Evolutionary conservation across 2,113 vertebrate species (phyloP), one percentile per base, ranked within the genome.

Genomic region (Halichoeres trimaculatus): DNA sequence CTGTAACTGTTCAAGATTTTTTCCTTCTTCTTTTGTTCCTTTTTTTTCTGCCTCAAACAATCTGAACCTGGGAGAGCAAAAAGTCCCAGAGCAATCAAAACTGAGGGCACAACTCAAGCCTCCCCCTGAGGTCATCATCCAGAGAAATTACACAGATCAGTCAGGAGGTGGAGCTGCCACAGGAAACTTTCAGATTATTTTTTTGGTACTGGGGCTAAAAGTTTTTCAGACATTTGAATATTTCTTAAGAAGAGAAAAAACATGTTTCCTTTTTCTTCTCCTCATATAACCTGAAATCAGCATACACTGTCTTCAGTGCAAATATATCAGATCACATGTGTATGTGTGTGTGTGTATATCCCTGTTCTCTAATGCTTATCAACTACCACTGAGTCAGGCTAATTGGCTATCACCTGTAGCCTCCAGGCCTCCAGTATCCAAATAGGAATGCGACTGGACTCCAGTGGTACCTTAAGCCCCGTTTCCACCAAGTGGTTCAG

Each of bases 71-170:
- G 40, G 66, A 76, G 57, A 58, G 34, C 16, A 61, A 57, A n/a
- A 76, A 69, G 41, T 80, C 70, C 56, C 76, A 61, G 8, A 65
- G 63, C 48, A 70, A 85, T 73, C 64, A 68, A 45, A 70, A 40
- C 5, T 50, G 41, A 76, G 62, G 53, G 62, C 62, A 65, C 0
- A 7, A 40, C 68, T 55, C 47, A 79, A 55, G 57, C 30, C 8
- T 12, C 3, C 6, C 20, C 19, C 23, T 54, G 10, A 54, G 66
- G 67, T 62, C 70, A 70, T 58, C 70, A 66, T 35, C 8, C 7
- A 50, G 45, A 57, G 14, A 51, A 71, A 30, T 64, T 64, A 36
- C 17, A 53, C 19, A 63, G 19, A 47, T 41, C 7, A 34, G 17
- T 34, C 35, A 56, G 38, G 14, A 45, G 51, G 52, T 48, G 58